A percentile compares a stretch with the other conserved stretches of the same genome.
Evolutionary conservation across 1,140 invertebrate genomes (phyloP).

Genomic region (Mycetomoellerius zeteki): DNA sequence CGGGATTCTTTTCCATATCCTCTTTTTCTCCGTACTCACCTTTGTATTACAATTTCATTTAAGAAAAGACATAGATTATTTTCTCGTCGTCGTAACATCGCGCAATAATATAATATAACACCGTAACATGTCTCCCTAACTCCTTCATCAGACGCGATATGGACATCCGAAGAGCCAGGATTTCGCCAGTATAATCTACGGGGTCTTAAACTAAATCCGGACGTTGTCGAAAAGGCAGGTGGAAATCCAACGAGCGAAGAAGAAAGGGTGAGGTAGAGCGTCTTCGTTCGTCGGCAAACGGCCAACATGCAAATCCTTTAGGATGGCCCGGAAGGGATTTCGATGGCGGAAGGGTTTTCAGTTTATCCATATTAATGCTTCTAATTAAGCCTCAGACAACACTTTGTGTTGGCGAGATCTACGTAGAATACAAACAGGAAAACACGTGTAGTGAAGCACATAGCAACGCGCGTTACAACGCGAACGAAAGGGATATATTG

Average conservation of each 20-base stretch:
- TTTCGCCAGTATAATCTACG: constrained; percentile 37
- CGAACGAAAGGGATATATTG: constrained; percentile 21
- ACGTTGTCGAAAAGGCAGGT: constrained; percentile 62
- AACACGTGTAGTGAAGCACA: constrained; percentile 26
- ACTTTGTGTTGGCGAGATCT: background rate
- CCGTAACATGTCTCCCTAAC: background rate
- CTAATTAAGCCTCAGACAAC: constrained; percentile 76
- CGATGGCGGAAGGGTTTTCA: constrained; percentile 40
- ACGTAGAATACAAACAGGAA: background rate
- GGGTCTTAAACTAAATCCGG: constrained; percentile 63
- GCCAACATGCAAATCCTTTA: constrained; percentile 74
- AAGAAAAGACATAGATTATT: background rate
- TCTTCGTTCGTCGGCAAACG: constrained; percentile 63
- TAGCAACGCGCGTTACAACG: background rate
- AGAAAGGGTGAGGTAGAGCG: background rate
- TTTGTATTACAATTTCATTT: background rate
- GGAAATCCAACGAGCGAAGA: constrained; percentile 36
- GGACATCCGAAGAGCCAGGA: background rate
- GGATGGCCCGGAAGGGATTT: background rate
- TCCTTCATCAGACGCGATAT: constrained; percentile 15
- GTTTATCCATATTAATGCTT: constrained; percentile 80
- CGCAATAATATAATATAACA: no score
- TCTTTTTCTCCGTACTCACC: background rate
- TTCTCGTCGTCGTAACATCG: background rate
- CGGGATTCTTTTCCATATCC: no score